phyloP scores from a whole-genome alignment of 2,113 vertebrate species.

The Ancistrus triradiatus region DNA sequence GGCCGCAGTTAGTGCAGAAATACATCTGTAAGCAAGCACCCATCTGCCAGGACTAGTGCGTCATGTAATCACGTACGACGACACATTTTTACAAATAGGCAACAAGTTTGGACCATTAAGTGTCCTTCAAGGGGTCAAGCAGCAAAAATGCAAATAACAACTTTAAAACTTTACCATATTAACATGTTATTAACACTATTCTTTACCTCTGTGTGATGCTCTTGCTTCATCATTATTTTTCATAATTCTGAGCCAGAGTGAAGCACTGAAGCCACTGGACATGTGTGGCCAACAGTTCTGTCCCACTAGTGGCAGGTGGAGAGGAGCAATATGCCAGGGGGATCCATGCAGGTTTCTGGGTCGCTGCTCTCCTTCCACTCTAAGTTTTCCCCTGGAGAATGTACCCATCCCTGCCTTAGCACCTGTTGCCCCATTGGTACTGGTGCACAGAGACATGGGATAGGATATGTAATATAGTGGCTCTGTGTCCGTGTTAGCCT shows the following conservation, averaged over 20 bases:
- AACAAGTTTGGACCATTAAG: no score
- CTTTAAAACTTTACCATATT: no score
- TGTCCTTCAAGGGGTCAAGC: no score
- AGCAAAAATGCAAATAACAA: no score
- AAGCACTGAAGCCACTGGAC: slow-evolving; percentile 90
- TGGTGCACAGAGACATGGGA: slow-evolving; percentile 69
- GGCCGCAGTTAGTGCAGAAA: no score
- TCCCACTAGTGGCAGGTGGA: slow-evolving; percentile 87
- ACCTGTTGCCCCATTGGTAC: slow-evolving; percentile 49
- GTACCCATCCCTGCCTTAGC: slow-evolving; percentile 53
- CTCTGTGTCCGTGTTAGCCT: slow-evolving; percentile 74
- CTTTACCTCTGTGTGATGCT: slow-evolving; percentile 60
- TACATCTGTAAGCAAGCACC: no score
- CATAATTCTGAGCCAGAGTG: slow-evolving; percentile 79
- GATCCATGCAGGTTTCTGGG: slow-evolving; percentile 72
- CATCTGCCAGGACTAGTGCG: no score
- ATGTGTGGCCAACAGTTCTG: slow-evolving; percentile 98
- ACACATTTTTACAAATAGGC: no score
- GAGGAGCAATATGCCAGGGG: slow-evolving; percentile 87
- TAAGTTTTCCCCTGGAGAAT: slow-evolving; percentile 68
- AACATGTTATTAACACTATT: no score
- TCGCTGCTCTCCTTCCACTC: slow-evolving; percentile 57
- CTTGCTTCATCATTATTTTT: slow-evolving; percentile 55
- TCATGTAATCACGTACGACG: no score
- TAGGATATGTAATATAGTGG: slow-evolving; percentile 86